Evolutionary conservation across 2,113 vertebrate species (phyloP).

Genomic region (Turnix velox): DNA sequence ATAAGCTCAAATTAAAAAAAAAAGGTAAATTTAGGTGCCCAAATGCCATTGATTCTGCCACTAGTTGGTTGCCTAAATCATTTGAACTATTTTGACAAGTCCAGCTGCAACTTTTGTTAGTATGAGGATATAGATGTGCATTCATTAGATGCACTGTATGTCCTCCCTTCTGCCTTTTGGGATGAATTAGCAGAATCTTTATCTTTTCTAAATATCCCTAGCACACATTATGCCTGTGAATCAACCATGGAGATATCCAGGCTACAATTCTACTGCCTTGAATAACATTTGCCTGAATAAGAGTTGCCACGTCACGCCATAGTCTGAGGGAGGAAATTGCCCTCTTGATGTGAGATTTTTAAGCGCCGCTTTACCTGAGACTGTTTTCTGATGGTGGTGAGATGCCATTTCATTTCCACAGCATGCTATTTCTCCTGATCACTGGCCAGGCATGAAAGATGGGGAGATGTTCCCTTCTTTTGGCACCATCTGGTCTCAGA

Average conservation of each 20-base stretch:
- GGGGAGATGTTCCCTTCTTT: background rate
- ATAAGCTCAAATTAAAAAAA: background rate
- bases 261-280: background rate
- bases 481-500: background rate
- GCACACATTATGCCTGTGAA: background rate
- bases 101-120: background rate
- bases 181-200: slow-evolving; percentile 1
- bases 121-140: background rate
- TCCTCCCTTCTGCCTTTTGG: background rate
- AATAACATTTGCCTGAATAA: background rate
- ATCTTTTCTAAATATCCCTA: background rate
- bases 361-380: background rate
- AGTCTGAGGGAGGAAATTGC: background rate
- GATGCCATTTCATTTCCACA: background rate
- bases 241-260: background rate
- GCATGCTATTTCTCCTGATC: background rate
- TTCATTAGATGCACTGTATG: background rate
- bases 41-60: background rate
- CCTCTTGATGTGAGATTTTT: background rate
- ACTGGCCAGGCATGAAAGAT: background rate
- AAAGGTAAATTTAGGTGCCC: background rate
- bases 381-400: background rate
- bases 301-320: background rate
- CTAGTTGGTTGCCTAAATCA: background rate
- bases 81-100: slow-evolving; percentile 3